Percentiles rank a stretch among this genome's conserved stretches.
These are phyloP conservation scores for Peucedramus taeniatus DNA, from an alignment of 2,113 vertebrate species.

Conservation along the genomic window DNA sequence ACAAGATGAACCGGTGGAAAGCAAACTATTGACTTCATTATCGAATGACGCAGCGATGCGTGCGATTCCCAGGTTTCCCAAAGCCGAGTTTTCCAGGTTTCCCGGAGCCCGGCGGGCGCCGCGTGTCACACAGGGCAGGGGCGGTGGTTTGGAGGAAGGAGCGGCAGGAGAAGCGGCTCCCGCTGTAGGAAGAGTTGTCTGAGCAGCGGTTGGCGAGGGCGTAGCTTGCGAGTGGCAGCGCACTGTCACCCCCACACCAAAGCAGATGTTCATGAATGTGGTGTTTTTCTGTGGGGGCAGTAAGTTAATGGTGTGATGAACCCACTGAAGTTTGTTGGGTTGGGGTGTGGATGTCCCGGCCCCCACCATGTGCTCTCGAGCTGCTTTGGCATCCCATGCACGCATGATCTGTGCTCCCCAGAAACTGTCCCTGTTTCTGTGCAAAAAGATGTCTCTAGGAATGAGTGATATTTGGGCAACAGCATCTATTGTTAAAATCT, in stretches of 20 bases:
- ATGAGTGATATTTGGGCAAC: background rate
- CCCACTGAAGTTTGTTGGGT: slow-evolving; percentile 32
- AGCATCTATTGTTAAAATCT: background rate
- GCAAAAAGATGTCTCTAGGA: slow-evolving; percentile 54
- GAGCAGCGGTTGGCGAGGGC: background rate
- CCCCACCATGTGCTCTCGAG: slow-evolving; percentile 62
- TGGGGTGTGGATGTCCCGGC: slow-evolving; percentile 63
- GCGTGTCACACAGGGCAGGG: background rate
- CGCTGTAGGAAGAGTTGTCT: slow-evolving; percentile 15
- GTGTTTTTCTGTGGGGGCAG: slow-evolving; percentile 12
- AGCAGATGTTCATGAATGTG: slow-evolving; percentile 29
- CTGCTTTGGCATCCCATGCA: slow-evolving; percentile 61
- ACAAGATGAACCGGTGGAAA: background rate
- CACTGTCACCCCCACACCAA: background rate
- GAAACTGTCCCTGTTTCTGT: slow-evolving; percentile 57
- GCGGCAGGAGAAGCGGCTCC: background rate
- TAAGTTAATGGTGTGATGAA: slow-evolving; percentile 67
- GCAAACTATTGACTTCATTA: background rate
- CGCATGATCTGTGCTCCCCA: slow-evolving; percentile 59
- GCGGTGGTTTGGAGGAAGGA: background rate
- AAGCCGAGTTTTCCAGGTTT: background rate
- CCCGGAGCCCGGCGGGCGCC: background rate
- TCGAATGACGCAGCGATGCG: background rate
- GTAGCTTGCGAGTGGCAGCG: background rate
- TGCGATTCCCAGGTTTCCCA: slow-evolving; percentile 11